These are phyloP conservation scores for Microplitis mediator DNA, from an alignment of 1,140 invertebrate species.

Conservation along the genomic window DNA sequence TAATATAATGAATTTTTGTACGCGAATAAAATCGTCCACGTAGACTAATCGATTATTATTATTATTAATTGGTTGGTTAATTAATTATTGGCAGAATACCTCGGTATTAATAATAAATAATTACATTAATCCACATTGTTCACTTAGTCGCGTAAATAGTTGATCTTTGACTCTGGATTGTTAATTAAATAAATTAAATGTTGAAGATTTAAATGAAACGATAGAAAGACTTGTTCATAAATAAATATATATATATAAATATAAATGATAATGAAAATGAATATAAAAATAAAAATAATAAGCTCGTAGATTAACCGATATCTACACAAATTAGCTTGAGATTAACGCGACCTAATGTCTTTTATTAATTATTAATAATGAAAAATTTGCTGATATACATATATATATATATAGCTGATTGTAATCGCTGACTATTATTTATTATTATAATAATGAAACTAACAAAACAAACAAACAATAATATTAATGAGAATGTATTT, in stretches of 20 bases:
- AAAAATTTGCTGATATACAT: no score
- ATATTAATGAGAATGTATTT: no score
- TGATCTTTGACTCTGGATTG: not conserved
- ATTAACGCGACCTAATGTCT: no score
- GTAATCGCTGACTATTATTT: no score
- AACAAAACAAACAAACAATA: no score
- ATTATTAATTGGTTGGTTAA: not conserved
- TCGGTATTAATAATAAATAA: not conserved
- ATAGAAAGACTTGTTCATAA: no score
- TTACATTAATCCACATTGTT: not conserved
- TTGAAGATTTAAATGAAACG: no score
- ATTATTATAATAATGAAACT: no score
- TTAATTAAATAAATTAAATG: not conserved
- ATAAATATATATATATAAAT: not conserved
- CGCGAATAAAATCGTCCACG: slow-evolving; percentile 17
- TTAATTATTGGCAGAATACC: not conserved
- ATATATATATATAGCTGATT: no score
- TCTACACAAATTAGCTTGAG: no score
- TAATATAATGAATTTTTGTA: slow-evolving; percentile 19
- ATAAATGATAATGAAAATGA: not conserved
- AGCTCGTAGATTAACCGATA: no score
- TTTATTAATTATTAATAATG: no score
- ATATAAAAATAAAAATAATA: not conserved
- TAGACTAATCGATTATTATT: not conserved
- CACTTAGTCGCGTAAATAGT: slow-evolving; percentile 2